Evolutionary conservation across 2,113 vertebrate species (phyloP).

Genomic region (Tragulus kanchil): DNA sequence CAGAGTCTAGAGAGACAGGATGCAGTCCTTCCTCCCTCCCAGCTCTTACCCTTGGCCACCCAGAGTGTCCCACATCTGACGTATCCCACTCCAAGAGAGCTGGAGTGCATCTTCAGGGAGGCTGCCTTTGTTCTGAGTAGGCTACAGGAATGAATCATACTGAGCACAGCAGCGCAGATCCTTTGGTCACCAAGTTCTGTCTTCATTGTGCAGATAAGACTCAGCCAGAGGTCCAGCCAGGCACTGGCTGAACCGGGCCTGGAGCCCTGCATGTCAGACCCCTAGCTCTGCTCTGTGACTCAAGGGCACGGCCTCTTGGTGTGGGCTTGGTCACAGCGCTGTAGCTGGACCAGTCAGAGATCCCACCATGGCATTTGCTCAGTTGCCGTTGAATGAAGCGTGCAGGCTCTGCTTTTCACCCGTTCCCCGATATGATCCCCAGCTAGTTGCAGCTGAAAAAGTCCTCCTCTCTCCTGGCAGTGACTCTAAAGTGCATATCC

Average conservation of each 20-base stretch:
- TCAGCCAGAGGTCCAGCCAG: background rate
- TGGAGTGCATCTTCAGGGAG: background rate
- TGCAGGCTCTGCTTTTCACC: background rate
- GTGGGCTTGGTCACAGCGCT: background rate
- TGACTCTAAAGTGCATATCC: background rate
- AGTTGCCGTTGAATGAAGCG: background rate
- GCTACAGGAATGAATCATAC: background rate
- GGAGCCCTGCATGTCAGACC: constrained; percentile 24
- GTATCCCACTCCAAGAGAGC: background rate
- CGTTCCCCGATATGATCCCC: too few relatives aligned
- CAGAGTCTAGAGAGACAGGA: background rate
- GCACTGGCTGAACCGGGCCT: background rate
- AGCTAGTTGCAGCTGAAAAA: too few relatives aligned
- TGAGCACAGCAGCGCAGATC: background rate
- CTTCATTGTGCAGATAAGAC: background rate
- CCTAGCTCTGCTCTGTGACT: background rate
- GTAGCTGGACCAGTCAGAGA: background rate
- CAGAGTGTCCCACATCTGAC: background rate
- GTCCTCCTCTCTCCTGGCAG: background rate
- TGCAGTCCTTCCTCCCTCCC: background rate
- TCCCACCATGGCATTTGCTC: background rate
- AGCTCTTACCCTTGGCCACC: background rate
- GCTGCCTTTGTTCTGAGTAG: constrained; percentile 22
- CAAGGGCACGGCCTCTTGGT: background rate
- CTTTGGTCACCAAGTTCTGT: background rate